Percentiles rank a stretch among this genome's conserved stretches.
Conservation (phyloP, 2,888 invertebrate species). For the Papilio elwesi region DNA sequence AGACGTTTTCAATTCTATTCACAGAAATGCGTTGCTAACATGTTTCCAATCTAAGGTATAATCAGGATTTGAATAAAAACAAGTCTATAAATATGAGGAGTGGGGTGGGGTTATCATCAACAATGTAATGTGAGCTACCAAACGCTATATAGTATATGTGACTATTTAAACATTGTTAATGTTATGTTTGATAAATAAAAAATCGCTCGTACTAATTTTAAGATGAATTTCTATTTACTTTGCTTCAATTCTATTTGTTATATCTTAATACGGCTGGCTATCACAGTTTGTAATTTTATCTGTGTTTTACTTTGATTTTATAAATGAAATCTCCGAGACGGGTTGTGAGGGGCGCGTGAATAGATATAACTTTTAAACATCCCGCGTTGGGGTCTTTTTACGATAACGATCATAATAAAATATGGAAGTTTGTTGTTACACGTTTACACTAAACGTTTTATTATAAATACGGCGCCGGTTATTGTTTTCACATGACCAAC, state of each 20-base stretch:
- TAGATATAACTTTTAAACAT: conserved; percentile 73
- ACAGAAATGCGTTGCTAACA: neutral
- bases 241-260: conserved; percentile 9
- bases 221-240: neutral
- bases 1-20: conserved; percentile 34
- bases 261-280: neutral
- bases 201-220: too few species aligned
- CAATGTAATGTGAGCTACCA: too few species aligned
- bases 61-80: too few species aligned
- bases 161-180: too few species aligned
- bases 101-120: too few species aligned
- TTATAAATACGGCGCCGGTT: conserved; percentile 70
- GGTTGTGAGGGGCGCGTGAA: conserved; percentile 59
- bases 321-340: conserved; percentile 73
- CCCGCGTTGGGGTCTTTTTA: conserved; percentile 67
- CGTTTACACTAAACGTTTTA: conserved; percentile 81
- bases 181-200: too few species aligned
- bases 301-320: conserved; percentile 71
- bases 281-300: conserved; percentile 43
- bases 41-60: neutral
- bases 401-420: conserved; percentile 84
- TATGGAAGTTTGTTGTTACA: conserved; percentile 81
- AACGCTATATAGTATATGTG: too few species aligned
- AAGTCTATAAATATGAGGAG: too few species aligned
- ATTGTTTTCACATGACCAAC: conserved; percentile 57